These are phyloP conservation scores for Siphlonurus alternatus DNA, from an alignment of 2,888 invertebrate genomes.

Conservation along the genomic window DNA sequence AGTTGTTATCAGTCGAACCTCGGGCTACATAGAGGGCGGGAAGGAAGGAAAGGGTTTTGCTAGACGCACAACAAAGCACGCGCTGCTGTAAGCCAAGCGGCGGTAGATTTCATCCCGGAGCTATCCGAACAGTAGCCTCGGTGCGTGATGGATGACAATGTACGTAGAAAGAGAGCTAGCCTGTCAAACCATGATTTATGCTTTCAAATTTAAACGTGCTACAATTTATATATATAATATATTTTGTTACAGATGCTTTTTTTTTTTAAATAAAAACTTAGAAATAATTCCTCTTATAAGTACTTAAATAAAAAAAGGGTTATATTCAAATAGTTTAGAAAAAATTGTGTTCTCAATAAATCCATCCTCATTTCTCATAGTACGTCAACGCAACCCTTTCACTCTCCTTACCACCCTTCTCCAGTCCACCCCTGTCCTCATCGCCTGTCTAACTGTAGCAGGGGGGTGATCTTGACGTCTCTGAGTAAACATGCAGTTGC, in stretches of 20 bases:
- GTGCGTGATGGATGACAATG: neutral
- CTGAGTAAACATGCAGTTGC: too few species aligned
- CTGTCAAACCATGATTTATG: conserved; percentile 3
- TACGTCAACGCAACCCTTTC: neutral
- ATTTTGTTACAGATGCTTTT: neutral
- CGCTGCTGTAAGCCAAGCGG: too few species aligned
- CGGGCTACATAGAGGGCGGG: too few species aligned
- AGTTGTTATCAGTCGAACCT: too few species aligned
- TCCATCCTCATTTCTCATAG: neutral
- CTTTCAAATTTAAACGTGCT: neutral
- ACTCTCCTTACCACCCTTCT: too few species aligned
- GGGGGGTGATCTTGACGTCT: too few species aligned
- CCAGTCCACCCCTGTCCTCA: too few species aligned
- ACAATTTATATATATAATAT: neutral
- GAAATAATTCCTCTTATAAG: conserved; percentile 8
- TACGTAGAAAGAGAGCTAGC: neutral
- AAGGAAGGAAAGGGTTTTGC: too few species aligned
- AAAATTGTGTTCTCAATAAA: conserved; percentile 4
- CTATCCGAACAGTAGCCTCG: too few species aligned
- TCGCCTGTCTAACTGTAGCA: too few species aligned
- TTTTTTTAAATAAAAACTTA: conserved; percentile 5
- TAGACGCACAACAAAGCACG: too few species aligned
- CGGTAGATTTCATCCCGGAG: too few species aligned
- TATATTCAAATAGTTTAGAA: neutral
- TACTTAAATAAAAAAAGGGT: conserved; percentile 4